Evolutionary conservation across 2,797 vertebrate species (phyloP).

Genomic region (Acridotheres tristis): DNA sequence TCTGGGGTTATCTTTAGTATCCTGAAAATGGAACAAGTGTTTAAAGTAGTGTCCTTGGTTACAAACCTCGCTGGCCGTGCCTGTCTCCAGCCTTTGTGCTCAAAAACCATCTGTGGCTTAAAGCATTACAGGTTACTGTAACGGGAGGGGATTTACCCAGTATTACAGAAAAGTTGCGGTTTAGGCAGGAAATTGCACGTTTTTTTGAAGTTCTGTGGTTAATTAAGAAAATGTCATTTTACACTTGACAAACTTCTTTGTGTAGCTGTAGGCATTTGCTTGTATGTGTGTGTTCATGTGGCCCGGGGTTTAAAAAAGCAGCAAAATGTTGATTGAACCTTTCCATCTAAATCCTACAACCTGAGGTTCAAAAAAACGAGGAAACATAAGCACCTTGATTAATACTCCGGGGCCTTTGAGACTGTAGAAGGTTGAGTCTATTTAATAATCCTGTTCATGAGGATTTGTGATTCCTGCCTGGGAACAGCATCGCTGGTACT

Average conservation of each 20-base stretch:
- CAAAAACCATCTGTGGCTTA: neutral
- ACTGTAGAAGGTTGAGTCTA: neutral
- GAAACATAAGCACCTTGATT: neutral
- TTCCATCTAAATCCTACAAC: neutral
- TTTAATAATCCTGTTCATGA: neutral
- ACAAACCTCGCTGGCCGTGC: neutral
- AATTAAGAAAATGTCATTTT: neutral
- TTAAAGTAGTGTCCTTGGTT: neutral
- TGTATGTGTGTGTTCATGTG: rapidly evolving
- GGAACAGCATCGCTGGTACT: neutral
- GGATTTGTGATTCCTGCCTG: neutral
- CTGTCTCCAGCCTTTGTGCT: neutral
- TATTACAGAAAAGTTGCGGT: neutral
- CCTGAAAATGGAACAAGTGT: neutral
- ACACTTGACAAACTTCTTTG: neutral
- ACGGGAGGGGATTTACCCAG: neutral
- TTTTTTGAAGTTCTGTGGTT: neutral
- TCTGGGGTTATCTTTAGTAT: neutral
- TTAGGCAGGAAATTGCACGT: neutral
- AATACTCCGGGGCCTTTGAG: neutral
- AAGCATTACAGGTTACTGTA: neutral
- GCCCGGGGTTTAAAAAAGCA: rapidly evolving
- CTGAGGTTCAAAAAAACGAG: neutral
- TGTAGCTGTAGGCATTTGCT: neutral
- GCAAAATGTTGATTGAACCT: neutral